Evolutionary conservation across 2,888 invertebrate genomes (phyloP).

Genomic region (Mimas tiliae): DNA sequence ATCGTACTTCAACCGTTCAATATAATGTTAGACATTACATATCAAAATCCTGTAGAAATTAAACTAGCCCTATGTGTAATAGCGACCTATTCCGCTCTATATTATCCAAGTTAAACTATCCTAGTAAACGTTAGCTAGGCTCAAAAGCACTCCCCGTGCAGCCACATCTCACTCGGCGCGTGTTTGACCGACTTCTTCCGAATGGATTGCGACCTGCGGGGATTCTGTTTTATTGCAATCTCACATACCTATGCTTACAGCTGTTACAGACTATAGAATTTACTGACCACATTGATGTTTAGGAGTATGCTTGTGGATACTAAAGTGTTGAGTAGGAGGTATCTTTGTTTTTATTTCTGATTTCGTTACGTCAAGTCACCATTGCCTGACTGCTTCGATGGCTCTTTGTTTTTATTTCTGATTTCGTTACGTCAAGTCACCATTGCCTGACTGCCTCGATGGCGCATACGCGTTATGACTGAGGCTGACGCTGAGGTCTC

Average conservation of each 20-base stretch:
- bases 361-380: too few relatives aligned
- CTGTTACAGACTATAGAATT: neutral
- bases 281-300: neutral
- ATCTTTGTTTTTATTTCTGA: neutral
- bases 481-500: too few relatives aligned
- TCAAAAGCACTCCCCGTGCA: conserved; percentile 1
- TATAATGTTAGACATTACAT: too few relatives aligned
- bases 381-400: too few relatives aligned
- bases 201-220: conserved; percentile 42
- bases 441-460: too few relatives aligned
- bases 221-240: conserved; percentile 20
- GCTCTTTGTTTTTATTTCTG: neutral
- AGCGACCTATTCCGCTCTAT: neutral
- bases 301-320: neutral
- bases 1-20: too few relatives aligned
- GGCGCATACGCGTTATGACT: too few relatives aligned
- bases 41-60: too few relatives aligned
- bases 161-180: conserved; percentile 28
- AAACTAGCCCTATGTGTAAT: too few relatives aligned
- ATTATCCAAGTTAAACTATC: neutral
- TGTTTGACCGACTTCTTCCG: conserved; percentile 57
- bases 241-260: conserved; percentile 8
- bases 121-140: conserved; percentile 2
- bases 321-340: neutral
- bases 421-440: too few relatives aligned